Evolutionary conservation across 2,888 invertebrate genomes (phyloP).

Genomic region (Idaea straminata): DNA sequence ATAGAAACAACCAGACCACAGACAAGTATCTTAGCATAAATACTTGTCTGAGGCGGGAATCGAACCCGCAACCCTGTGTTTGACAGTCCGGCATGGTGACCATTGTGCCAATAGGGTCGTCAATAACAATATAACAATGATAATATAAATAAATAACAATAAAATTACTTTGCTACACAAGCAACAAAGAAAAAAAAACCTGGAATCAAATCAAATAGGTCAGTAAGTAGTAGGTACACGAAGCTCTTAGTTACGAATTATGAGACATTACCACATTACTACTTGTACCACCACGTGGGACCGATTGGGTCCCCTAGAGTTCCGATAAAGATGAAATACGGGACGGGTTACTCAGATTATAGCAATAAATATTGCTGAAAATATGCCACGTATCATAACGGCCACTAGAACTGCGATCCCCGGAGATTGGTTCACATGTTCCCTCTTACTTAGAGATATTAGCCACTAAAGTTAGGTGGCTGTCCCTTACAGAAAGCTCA

Average conservation of each 20-base stretch:
- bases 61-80: too few relatives aligned
- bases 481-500: not conserved
- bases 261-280: slow-evolving; percentile 17
- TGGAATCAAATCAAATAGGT: not conserved
- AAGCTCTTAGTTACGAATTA: slow-evolving; percentile 15
- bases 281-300: slow-evolving; percentile 34
- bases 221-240: slow-evolving; percentile 7
- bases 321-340: slow-evolving; percentile 55
- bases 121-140: too few relatives aligned
- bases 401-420: slow-evolving; percentile 34
- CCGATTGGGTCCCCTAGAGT: slow-evolving; percentile 38
- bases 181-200: not conserved
- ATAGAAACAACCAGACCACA: too few relatives aligned
- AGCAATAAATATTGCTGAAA: slow-evolving; percentile 54
- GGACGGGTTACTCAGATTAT: slow-evolving; percentile 47
- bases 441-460: not conserved
- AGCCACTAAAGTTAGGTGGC: slow-evolving; percentile 7
- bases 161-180: not conserved
- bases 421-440: slow-evolving; percentile 31
- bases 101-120: too few relatives aligned
- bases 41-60: too few relatives aligned
- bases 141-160: not conserved
- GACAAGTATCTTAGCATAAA: too few relatives aligned
- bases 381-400: slow-evolving; percentile 42
- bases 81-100: too few relatives aligned